phyloP scores from a whole-genome alignment of 2,113 vertebrate genomes.

The Oxygymnocypris stewartii region DNA sequence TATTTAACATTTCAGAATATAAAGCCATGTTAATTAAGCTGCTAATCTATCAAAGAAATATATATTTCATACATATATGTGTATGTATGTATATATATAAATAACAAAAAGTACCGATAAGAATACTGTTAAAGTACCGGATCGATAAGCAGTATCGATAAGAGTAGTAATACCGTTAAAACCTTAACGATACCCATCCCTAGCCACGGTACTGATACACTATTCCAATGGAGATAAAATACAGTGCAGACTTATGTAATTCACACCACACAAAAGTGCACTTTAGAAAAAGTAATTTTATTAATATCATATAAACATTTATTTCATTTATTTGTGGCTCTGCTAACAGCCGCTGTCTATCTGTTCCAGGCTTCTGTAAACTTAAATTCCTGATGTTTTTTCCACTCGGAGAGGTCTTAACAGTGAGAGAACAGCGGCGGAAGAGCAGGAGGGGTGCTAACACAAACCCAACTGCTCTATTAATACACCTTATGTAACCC shows the following conservation, averaged over 20 bases:
- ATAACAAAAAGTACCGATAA: no score
- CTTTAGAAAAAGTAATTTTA: not conserved
- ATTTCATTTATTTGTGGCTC: not conserved
- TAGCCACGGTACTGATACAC: not conserved
- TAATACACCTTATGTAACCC: slow-evolving; percentile 30
- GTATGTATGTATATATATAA: no score
- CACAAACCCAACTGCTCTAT: slow-evolving; percentile 5
- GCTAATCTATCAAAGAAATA: no score
- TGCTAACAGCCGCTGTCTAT: not conserved
- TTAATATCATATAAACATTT: not conserved
- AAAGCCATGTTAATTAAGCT: no score
- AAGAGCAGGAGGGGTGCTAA: slow-evolving; percentile 20
- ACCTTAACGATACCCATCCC: no score
- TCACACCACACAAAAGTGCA: not conserved
- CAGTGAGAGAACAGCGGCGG: slow-evolving; percentile 5
- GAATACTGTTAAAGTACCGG: no score
- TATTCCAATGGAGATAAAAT: not conserved
- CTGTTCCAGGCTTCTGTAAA: not conserved
- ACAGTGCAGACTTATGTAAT: not conserved
- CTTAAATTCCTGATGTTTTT: not conserved
- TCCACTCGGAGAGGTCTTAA: not conserved
- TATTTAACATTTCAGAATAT: no score
- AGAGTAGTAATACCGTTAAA: no score
- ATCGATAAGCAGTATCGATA: no score
- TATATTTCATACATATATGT: no score